phyloP scores from a whole-genome alignment of 1,140 invertebrate species.

The Ceratitis capitata region DNA sequence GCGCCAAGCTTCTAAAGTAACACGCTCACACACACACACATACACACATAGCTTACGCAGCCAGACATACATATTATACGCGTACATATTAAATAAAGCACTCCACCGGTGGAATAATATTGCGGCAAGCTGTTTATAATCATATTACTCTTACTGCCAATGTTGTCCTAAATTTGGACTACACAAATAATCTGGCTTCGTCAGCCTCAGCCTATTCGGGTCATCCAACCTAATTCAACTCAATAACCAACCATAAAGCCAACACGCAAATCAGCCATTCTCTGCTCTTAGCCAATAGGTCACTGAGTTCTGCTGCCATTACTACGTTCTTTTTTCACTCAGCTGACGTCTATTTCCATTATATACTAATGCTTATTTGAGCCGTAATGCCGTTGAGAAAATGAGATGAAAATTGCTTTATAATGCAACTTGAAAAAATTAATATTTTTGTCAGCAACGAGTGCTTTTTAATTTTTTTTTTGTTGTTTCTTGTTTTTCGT shows the following conservation, averaged over 20 bases:
- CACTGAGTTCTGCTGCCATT: background rate
- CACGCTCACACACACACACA: no score
- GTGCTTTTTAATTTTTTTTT: no score
- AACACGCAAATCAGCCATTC: background rate
- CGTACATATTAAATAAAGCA: no score
- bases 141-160: background rate
- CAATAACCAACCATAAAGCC: background rate
- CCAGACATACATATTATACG: no score
- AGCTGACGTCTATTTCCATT: background rate
- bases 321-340: background rate
- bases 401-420: constrained; percentile 29
- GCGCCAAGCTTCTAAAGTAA: no score
- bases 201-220: background rate
- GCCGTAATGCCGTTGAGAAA: background rate
- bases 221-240: background rate
- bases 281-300: background rate
- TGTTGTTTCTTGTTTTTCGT: background rate
- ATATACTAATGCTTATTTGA: background rate
- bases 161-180: background rate
- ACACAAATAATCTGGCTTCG: background rate
- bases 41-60: background rate
- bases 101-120: no score
- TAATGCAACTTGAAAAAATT: background rate
- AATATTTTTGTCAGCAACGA: background rate
- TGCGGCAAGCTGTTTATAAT: background rate